These are phyloP conservation scores for Pomatostomus ruficeps DNA, from an alignment of 2,113 vertebrate genomes.

Conservation along the genomic window DNA sequence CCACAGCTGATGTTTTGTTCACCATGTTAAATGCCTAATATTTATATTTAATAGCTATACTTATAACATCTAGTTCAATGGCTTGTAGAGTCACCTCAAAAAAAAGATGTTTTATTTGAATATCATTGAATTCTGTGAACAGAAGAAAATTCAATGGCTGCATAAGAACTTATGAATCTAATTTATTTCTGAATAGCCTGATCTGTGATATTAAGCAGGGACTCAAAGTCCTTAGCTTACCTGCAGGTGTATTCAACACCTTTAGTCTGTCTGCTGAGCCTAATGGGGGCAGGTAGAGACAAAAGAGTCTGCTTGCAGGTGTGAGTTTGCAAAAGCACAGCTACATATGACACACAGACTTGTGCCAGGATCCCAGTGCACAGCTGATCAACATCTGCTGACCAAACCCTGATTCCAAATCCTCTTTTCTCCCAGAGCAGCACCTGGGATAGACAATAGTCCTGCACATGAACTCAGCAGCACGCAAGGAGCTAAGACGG, in stretches of 20 bases:
- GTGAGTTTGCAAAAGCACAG: neutral
- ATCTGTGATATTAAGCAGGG: neutral
- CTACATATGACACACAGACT: neutral
- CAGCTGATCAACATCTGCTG: neutral
- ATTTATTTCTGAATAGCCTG: neutral
- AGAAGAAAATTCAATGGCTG: neutral
- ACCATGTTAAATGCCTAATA: neutral
- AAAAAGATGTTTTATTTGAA: neutral
- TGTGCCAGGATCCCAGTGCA: neutral
- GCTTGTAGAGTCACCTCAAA: neutral
- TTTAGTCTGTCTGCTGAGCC: neutral
- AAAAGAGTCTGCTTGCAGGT: neutral
- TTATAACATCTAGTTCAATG: neutral
- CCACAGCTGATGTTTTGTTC: neutral
- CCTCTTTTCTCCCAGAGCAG: neutral
- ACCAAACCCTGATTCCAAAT: neutral
- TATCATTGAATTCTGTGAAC: neutral
- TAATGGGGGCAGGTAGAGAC: neutral
- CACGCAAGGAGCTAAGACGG: neutral
- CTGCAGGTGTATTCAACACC: neutral
- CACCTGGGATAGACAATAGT: neutral
- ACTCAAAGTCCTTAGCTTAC: neutral
- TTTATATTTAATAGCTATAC: neutral
- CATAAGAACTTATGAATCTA: neutral
- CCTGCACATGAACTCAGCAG: neutral